These are phyloP conservation scores for Geococcyx californianus DNA, from an alignment of 2,113 vertebrate genomes.

Conservation along the genomic window DNA sequence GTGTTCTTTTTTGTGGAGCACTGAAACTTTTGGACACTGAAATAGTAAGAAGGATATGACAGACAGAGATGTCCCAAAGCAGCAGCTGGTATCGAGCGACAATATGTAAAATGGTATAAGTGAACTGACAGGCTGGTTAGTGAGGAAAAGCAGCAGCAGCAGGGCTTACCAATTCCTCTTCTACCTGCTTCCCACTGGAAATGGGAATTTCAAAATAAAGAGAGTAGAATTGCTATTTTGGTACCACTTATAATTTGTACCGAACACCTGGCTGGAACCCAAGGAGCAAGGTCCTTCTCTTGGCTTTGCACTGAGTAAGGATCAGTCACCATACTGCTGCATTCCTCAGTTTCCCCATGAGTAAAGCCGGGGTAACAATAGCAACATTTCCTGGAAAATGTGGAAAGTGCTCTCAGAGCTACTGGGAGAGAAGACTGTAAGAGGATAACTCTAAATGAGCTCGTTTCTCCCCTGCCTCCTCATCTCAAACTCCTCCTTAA, in stretches of 20 bases:
- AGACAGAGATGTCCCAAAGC: constrained; percentile 40
- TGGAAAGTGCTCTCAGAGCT: background rate
- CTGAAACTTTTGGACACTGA: constrained; percentile 24
- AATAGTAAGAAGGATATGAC: constrained; percentile 60
- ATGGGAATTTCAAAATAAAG: background rate
- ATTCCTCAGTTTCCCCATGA: background rate
- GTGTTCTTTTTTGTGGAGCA: background rate
- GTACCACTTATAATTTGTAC: background rate
- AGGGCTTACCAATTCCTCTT: background rate
- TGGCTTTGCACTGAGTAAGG: background rate
- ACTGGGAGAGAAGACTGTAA: background rate
- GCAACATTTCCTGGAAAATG: background rate
- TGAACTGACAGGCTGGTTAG: background rate
- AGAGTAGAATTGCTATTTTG: background rate
- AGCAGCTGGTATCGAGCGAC: constrained; percentile 63
- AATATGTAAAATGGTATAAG: constrained; percentile 10
- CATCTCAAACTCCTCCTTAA: background rate
- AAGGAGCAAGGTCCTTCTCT: background rate
- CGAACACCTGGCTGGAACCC: background rate
- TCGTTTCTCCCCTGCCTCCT: background rate
- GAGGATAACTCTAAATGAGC: background rate
- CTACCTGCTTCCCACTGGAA: background rate
- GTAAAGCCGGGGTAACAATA: background rate
- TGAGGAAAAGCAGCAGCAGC: background rate
- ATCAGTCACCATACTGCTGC: background rate